Conservation (phyloP, 2,113 vertebrate species). For the Machaerirhynchus nigripectus region DNA sequence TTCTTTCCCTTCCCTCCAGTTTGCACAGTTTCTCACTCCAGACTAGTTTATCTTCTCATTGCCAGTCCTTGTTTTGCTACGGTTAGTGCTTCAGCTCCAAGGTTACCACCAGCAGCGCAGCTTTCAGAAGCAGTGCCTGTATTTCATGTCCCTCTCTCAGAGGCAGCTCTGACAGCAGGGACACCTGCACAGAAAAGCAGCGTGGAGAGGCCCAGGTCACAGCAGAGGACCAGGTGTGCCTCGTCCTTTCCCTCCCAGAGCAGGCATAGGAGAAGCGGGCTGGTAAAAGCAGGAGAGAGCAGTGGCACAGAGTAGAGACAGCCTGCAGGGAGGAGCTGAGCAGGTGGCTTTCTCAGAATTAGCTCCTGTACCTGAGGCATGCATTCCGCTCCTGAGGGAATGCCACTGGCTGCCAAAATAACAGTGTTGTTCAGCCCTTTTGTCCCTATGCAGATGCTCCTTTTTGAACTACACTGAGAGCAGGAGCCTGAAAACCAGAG, state of each 20-base stretch:
- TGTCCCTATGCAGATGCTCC: not conserved
- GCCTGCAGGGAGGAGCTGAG: not conserved
- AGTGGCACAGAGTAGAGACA: fast-evolving
- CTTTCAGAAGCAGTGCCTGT: fast-evolving
- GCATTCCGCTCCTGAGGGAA: not conserved
- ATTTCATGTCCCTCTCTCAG: fast-evolving
- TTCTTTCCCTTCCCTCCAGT: not conserved
- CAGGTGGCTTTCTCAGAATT: not conserved
- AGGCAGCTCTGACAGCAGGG: not conserved
- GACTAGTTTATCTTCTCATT: not conserved
- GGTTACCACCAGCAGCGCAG: not conserved
- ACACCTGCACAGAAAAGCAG: not conserved
- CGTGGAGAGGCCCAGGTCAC: not conserved
- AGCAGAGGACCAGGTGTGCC: not conserved
- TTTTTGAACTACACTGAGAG: not conserved
- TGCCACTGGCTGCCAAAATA: not conserved
- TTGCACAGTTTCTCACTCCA: not conserved
- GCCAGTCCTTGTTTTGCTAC: not conserved
- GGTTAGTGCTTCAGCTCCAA: not conserved
- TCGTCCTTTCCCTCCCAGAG: not conserved
- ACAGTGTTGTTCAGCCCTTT: not conserved
- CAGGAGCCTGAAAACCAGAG: not conserved
- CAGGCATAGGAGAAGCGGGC: fast-evolving
- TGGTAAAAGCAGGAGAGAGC: not conserved
- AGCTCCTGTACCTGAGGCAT: not conserved